Percentiles rank a stretch among this genome's conserved stretches.
These are phyloP conservation scores for Aurelia aurita complex sp. Pacific DNA, from an alignment of 30 jellyfish, hydroid and myxozoan species.

Conservation along the genomic window DNA sequence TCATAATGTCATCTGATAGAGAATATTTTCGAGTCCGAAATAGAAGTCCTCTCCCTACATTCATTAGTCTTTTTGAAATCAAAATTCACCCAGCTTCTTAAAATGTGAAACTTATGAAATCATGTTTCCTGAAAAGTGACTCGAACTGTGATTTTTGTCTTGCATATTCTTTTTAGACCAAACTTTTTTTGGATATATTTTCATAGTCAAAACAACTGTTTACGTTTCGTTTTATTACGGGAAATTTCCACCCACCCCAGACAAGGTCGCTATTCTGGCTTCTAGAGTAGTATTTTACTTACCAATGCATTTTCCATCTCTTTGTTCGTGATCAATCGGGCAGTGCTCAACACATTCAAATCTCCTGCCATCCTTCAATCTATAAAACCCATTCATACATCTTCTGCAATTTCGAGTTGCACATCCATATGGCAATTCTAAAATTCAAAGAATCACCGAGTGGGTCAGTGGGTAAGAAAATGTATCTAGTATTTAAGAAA, in stretches of 20 bases:
- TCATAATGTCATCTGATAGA: background rate
- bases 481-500: background rate
- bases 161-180: no score
- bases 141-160: no score
- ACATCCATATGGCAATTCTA: conserved; percentile 34
- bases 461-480: background rate
- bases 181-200: no score
- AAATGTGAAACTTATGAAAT: no score
- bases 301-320: conserved; percentile 35
- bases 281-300: background rate
- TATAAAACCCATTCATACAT: conserved; percentile 13
- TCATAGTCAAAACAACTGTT: no score
- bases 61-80: no score
- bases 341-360: conserved; percentile 15
- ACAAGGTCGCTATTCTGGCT: background rate
- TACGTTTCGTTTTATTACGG: background rate
- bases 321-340: conserved; percentile 16
- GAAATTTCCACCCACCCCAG: background rate
- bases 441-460: background rate
- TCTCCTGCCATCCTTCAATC: conserved; percentile 25
- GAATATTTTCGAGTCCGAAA: background rate
- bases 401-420: conserved; percentile 16
- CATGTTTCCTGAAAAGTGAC: no score
- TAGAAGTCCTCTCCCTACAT: no score
- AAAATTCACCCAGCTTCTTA: no score